These are phyloP conservation scores for Alauda arvensis DNA, from an alignment of 2,797 vertebrate genomes.

Conservation along the genomic window DNA sequence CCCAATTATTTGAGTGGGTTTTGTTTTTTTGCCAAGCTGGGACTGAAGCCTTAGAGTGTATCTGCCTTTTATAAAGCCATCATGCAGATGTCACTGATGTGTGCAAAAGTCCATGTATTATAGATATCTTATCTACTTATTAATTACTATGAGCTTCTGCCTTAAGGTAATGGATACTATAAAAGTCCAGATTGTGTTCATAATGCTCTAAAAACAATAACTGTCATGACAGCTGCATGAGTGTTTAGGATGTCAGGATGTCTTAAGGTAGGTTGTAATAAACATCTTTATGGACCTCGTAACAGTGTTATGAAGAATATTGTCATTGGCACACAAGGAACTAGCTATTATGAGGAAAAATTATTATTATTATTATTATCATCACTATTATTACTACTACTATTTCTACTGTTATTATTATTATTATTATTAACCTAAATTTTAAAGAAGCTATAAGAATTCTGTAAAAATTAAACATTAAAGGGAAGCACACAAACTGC, in stretches of 20 bases:
- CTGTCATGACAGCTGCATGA: neutral
- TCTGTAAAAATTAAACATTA: neutral
- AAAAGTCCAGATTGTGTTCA: neutral
- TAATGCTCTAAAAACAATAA: neutral
- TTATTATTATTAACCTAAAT: neutral
- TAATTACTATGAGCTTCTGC: neutral
- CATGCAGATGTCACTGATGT: neutral
- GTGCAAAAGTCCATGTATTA: neutral
- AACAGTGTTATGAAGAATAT: neutral
- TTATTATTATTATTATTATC: neutral
- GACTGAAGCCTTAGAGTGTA: neutral
- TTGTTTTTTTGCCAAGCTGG: neutral
- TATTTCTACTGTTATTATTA: too few species aligned
- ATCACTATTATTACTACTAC: too few species aligned
- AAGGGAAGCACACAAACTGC: neutral
- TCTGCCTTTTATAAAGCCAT: neutral
- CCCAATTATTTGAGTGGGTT: neutral
- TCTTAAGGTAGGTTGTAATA: neutral
- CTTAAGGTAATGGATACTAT: neutral
- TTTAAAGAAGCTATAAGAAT: neutral
- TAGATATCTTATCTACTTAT: neutral
- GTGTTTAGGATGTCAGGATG: neutral
- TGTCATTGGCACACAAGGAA: neutral
- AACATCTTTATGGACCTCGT: neutral
- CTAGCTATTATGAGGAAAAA: neutral